These are phyloP conservation scores for Stenurella melanura DNA, from an alignment of 2,888 invertebrate species.

Conservation along the genomic window DNA sequence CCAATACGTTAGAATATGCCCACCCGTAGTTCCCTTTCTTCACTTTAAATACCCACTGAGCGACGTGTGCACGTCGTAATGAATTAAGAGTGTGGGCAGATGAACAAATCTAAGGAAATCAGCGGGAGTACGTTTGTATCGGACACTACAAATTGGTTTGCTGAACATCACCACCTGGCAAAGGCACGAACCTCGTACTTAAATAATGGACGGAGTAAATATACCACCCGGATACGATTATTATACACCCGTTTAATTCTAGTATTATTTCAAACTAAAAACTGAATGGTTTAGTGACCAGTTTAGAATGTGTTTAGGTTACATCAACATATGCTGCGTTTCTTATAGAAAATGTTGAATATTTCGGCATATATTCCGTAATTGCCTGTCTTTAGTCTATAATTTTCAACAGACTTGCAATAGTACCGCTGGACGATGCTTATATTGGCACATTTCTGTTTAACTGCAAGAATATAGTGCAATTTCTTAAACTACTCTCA, in stretches of 20 bases:
- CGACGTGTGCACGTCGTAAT: slow-evolving; percentile 44
- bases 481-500: too few relatives aligned
- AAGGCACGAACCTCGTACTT: slow-evolving; percentile 36
- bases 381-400: too few relatives aligned
- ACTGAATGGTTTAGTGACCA: too few relatives aligned
- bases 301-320: too few relatives aligned
- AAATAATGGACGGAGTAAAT: slow-evolving; percentile 23
- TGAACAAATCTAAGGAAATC: slow-evolving; percentile 59
- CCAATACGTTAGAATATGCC: background rate
- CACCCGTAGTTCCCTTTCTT: slow-evolving; percentile 12
- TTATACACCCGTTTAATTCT: background rate
- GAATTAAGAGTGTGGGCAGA: slow-evolving; percentile 56
- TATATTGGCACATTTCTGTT: too few relatives aligned
- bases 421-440: too few relatives aligned
- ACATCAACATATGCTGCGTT: too few relatives aligned
- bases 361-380: too few relatives aligned
- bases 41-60: slow-evolving; percentile 32
- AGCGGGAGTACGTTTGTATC: slow-evolving; percentile 59
- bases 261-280: background rate
- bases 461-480: too few relatives aligned
- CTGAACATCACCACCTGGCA: slow-evolving; percentile 46
- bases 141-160: slow-evolving; percentile 60
- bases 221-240: slow-evolving; percentile 14
- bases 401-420: too few relatives aligned
- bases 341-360: too few relatives aligned